Evolutionary conservation across 2,888 invertebrate species (phyloP).

Genomic region (Dione vanillae): DNA sequence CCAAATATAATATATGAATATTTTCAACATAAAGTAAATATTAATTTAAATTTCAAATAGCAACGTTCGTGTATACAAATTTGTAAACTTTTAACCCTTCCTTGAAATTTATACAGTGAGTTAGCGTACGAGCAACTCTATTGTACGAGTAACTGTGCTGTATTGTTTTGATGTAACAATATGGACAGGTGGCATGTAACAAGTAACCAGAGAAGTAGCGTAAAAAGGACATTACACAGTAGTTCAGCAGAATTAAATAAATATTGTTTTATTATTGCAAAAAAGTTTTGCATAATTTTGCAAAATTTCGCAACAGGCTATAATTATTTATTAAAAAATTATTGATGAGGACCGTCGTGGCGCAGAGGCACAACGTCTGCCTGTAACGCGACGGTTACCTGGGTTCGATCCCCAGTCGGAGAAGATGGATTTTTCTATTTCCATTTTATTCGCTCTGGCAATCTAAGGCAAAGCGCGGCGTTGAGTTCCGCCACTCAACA

Average conservation of each 20-base stretch:
- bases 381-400: too few species aligned
- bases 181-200: conserved; percentile 9
- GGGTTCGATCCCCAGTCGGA: too few species aligned
- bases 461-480: too few species aligned
- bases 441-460: too few species aligned
- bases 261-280: not conserved
- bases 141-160: conserved; percentile 27
- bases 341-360: too few species aligned
- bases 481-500: too few species aligned
- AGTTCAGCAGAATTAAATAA: not conserved
- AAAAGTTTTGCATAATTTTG: not conserved
- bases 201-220: conserved; percentile 6
- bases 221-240: conserved; percentile 4
- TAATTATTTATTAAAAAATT: too few species aligned
- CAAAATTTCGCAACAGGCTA: not conserved
- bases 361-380: too few species aligned
- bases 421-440: too few species aligned
- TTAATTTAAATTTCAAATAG: conserved; percentile 47
- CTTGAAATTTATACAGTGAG: conserved; percentile 42
- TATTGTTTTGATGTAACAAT: conserved; percentile 29
- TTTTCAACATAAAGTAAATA: conserved; percentile 35
- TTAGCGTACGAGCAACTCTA: conserved; percentile 32
- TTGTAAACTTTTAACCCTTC: conserved; percentile 49
- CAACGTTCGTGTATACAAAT: conserved; percentile 43
- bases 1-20: not conserved